A percentile compares a stretch with the other conserved stretches of the same genome.
phyloP scores from a whole-genome alignment of 1,140 invertebrate genomes.

The Epicauta chinensis region DNA sequence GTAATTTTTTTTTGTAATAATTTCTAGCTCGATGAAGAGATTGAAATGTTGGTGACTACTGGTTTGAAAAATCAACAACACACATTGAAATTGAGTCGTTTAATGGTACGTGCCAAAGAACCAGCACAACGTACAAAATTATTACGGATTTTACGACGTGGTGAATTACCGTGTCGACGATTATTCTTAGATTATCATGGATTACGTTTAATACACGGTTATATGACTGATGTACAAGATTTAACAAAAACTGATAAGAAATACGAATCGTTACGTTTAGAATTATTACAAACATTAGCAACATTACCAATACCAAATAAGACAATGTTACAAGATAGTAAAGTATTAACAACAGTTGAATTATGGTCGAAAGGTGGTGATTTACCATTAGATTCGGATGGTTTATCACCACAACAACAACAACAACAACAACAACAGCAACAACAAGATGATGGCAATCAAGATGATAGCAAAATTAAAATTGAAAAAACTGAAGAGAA shows the following conservation, averaged over 20 bases:
- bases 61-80: slow-evolving; percentile 84
- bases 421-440: slow-evolving; percentile 5
- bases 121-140: slow-evolving; percentile 63
- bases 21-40: slow-evolving; percentile 64
- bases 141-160: slow-evolving; percentile 61
- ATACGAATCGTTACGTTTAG: slow-evolving; percentile 48
- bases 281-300: slow-evolving; percentile 73
- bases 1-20: neutral
- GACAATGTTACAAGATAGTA: slow-evolving; percentile 86
- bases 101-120: slow-evolving; percentile 88
- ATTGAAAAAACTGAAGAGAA: slow-evolving; percentile 6
- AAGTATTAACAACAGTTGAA: slow-evolving; percentile 76
- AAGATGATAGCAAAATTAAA: slow-evolving; percentile 8
- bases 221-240: slow-evolving; percentile 61
- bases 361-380: slow-evolving; percentile 58
- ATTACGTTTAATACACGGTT: slow-evolving; percentile 80
- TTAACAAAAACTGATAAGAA: slow-evolving; percentile 27
- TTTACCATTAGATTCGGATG: slow-evolving; percentile 44
- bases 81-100: slow-evolving; percentile 77
- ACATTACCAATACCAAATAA: slow-evolving; percentile 88
- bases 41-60: slow-evolving; percentile 61
- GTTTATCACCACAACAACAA: slow-evolving; percentile 36
- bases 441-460: slow-evolving; percentile 14
- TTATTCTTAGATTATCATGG: slow-evolving; percentile 95
- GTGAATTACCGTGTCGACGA: slow-evolving; percentile 72